A percentile compares a stretch with the other conserved stretches of the same genome.
These are phyloP conservation scores for Catostylus mosaicus DNA, from an alignment of 30 jellyfish, hydroid and myxozoan species.

Conservation along the genomic window DNA sequence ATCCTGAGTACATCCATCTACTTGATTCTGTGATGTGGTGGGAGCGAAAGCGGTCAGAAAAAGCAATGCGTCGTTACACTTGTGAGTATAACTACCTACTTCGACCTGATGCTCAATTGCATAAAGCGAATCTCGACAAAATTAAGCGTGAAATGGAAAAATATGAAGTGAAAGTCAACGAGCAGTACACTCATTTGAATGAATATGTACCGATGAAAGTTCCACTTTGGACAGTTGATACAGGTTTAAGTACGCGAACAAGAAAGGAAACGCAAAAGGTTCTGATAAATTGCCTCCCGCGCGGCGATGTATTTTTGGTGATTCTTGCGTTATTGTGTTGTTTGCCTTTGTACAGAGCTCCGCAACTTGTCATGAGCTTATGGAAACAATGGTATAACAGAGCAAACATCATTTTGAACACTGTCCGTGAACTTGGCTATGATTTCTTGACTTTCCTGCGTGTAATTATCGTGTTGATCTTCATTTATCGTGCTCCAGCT, in stretches of 20 bases:
- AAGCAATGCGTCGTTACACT: slow-evolving; percentile 43
- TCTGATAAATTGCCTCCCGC: slow-evolving; percentile 80
- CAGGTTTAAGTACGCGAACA: slow-evolving; percentile 78
- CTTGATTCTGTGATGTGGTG: slow-evolving; percentile 58
- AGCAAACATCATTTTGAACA: slow-evolving; percentile 51
- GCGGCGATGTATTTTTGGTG: slow-evolving; percentile 67
- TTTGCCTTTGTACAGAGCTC: slow-evolving; percentile 90
- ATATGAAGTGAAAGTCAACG: slow-evolving; percentile 48
- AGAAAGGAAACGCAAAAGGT: slow-evolving; percentile 87
- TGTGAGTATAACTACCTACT: slow-evolving; percentile 66
- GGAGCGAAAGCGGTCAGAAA: slow-evolving; percentile 74
- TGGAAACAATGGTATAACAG: slow-evolving; percentile 78
- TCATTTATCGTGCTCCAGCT: slow-evolving; percentile 92
- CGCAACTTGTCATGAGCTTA: slow-evolving; percentile 52
- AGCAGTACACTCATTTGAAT: slow-evolving; percentile 38
- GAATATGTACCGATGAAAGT: slow-evolving; percentile 66
- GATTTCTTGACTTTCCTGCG: slow-evolving; percentile 75
- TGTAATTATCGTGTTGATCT: slow-evolving; percentile 68
- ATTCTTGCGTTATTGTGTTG: slow-evolving; percentile 70
- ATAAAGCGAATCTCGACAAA: slow-evolving; percentile 45
- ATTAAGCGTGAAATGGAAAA: slow-evolving; percentile 51
- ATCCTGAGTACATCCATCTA: slow-evolving; percentile 63
- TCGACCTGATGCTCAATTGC: slow-evolving; percentile 77
- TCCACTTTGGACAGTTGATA: slow-evolving; percentile 73
- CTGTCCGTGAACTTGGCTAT: slow-evolving; percentile 69